Evolutionary conservation across 2,888 invertebrate genomes (phyloP).

Genomic region (Caenorhabditis zanzibari): DNA sequence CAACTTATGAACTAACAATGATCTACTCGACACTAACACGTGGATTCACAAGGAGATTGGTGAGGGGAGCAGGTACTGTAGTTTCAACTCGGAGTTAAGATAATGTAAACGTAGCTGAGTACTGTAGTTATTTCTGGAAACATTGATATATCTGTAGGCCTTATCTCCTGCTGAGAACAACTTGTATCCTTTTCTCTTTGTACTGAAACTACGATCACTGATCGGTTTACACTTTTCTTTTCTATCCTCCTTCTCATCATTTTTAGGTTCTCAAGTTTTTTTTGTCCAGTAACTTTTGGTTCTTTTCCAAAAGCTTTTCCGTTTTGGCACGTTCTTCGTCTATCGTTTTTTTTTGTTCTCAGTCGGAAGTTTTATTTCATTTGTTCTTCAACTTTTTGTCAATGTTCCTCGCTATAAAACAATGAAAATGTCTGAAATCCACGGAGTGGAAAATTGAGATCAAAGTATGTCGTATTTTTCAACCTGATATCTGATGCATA

Average conservation of each 20-base stretch:
- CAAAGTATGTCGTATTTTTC: background rate
- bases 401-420: background rate
- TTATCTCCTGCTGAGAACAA: no score
- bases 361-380: background rate
- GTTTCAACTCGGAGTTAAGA: no score
- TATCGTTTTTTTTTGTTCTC: background rate
- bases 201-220: constrained; percentile 10
- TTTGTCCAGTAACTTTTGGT: constrained; percentile 32
- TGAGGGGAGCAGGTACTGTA: constrained; percentile 17
- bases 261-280: constrained; percentile 7
- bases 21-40: constrained; percentile 49
- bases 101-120: no score
- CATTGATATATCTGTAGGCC: no score
- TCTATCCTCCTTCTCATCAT: background rate
- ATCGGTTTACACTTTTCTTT: constrained; percentile 9
- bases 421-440: constrained; percentile 1
- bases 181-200: background rate
- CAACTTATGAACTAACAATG: constrained; percentile 32
- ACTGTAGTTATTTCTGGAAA: no score
- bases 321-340: constrained; percentile 1
- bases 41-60: constrained; percentile 2
- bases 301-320: constrained; percentile 2
- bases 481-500: background rate
- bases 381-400: background rate
- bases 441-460: background rate